Conservation (phyloP, 2,888 invertebrate genomes). For the Heliconius sara region DNA sequence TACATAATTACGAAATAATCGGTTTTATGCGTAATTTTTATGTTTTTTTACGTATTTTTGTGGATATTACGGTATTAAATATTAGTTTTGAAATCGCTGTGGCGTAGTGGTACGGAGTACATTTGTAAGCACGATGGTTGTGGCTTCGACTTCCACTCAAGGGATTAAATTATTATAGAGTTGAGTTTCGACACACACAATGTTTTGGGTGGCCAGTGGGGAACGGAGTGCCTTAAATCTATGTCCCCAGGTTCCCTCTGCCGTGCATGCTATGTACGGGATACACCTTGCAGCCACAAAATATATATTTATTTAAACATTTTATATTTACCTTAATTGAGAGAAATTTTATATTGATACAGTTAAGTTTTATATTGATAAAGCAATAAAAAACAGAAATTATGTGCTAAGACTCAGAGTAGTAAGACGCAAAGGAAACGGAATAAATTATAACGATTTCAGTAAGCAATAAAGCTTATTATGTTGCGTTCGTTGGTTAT, state of each 20-base stretch:
- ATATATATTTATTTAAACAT: background rate
- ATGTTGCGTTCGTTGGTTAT: no score
- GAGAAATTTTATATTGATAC: no score
- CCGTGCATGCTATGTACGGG: background rate
- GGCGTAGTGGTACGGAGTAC: background rate
- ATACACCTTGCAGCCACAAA: background rate
- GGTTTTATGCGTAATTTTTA: constrained; percentile 30
- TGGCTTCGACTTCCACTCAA: background rate
- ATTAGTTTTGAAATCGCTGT: background rate
- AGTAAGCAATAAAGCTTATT: no score
- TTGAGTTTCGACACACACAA: background rate
- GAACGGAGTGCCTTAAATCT: no score
- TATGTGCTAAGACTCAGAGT: no score
- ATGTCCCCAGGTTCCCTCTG: no score
- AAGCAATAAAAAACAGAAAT: no score
- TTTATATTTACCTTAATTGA: no score
- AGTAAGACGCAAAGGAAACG: no score
- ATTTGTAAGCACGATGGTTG: background rate
- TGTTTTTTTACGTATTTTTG: background rate
- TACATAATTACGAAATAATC: constrained; percentile 44
- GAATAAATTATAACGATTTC: no score
- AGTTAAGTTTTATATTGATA: no score
- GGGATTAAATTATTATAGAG: background rate
- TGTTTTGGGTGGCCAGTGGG: no score
- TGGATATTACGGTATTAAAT: background rate